Conservation (phyloP, 2,888 invertebrate species). For the Pristionchus japonicus region DNA sequence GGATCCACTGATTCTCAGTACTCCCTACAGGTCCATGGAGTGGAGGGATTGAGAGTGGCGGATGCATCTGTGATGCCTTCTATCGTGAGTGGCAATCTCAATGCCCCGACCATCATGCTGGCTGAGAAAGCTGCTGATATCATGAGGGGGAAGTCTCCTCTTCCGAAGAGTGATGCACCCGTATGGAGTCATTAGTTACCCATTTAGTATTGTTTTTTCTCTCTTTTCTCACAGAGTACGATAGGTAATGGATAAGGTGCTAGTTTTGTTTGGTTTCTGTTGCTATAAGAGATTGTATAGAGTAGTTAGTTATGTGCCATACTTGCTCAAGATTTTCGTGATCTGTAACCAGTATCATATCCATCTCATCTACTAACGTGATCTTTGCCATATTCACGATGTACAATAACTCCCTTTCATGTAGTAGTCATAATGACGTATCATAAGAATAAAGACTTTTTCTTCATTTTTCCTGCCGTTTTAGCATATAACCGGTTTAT, state of each 20-base stretch:
- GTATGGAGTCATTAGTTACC: conserved; percentile 53
- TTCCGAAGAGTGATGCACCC: conserved; percentile 65
- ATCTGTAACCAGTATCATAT: conserved; percentile 27
- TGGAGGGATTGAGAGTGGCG: conserved; percentile 81
- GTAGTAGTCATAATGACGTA: background rate
- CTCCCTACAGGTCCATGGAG: conserved; percentile 12
- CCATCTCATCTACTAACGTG: conserved; percentile 31
- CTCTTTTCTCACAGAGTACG: background rate
- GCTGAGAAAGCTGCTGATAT: conserved; percentile 78
- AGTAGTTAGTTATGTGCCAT: conserved; percentile 17
- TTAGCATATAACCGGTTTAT: background rate
- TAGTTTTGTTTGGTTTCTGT: conserved; percentile 38
- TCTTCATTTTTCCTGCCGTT: background rate
- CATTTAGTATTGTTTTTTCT: conserved; percentile 51
- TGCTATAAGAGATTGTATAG: conserved; percentile 18
- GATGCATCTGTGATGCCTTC: conserved; percentile 88
- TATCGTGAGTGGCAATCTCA: conserved; percentile 85
- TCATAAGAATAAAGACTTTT: background rate
- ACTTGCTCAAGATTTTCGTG: conserved; percentile 2
- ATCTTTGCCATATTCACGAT: conserved; percentile 9
- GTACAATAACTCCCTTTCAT: background rate
- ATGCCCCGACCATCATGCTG: conserved; percentile 78
- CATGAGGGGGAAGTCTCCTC: conserved; percentile 75
- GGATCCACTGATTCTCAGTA: background rate
- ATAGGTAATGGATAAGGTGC: background rate